These are phyloP conservation scores for Pomatostomus ruficeps DNA, from an alignment of 2,113 vertebrate genomes.

Conservation along the genomic window DNA sequence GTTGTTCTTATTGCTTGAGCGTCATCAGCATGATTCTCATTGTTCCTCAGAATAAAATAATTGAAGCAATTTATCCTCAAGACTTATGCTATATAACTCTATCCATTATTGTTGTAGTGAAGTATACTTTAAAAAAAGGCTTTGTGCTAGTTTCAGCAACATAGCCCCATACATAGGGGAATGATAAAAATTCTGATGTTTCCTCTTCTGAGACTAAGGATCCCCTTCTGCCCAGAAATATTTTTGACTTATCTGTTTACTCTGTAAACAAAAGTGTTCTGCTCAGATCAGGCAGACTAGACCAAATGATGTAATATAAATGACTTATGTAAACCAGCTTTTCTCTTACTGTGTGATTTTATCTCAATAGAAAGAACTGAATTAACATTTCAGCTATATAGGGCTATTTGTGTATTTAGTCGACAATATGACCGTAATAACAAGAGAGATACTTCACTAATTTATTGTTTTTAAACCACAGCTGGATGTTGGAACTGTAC, in stretches of 20 bases:
- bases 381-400: background rate
- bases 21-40: background rate
- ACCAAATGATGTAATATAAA: background rate
- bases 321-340: background rate
- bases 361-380: background rate
- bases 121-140: background rate
- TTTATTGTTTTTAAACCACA: background rate
- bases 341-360: background rate
- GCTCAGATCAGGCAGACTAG: background rate
- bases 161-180: background rate
- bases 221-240: background rate
- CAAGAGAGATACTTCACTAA: background rate
- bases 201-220: background rate
- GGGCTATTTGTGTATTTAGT: background rate
- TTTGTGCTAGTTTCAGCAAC: background rate
- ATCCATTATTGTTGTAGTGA: constrained; percentile 7
- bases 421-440: background rate
- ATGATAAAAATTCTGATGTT: background rate
- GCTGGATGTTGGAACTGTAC: background rate
- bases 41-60: constrained; percentile 58
- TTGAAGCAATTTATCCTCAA: constrained; percentile 58
- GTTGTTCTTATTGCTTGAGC: background rate
- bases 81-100: constrained; percentile 30
- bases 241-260: background rate
- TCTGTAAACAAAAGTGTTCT: background rate